Evolutionary conservation across 2,797 vertebrate genomes (phyloP).

Genomic region (Spinibarbus caldwelli): DNA sequence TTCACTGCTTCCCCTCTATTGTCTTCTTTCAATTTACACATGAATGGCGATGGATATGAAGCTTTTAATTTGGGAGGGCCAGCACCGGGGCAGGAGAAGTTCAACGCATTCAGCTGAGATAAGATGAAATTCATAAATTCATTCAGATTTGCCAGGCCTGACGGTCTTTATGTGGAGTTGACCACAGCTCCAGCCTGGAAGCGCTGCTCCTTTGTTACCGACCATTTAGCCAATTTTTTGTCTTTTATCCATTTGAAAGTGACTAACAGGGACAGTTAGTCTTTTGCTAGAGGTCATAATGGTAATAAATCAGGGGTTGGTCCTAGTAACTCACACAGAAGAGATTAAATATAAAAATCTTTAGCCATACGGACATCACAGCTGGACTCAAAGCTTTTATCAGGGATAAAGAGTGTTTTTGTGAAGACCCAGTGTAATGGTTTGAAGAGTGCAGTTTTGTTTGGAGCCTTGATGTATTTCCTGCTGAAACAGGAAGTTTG

Average conservation of each 20-base stretch:
- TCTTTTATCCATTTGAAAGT: no score
- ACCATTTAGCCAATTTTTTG: neutral
- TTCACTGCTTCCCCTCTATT: constrained; percentile 3
- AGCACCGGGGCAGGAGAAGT: neutral
- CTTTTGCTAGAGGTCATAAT: neutral
- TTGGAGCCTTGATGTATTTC: neutral
- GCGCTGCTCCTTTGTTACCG: neutral
- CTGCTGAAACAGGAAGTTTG: no score
- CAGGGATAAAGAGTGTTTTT: neutral
- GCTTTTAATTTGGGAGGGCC: constrained; percentile 14
- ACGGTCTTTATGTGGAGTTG: neutral
- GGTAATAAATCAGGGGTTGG: constrained; percentile 23
- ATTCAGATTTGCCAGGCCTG: neutral
- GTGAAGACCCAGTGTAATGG: neutral
- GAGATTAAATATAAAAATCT: neutral
- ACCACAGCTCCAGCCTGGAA: neutral
- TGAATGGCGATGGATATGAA: constrained; percentile 18
- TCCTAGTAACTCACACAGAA: neutral
- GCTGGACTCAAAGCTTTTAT: neutral
- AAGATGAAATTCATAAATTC: constrained; percentile 14
- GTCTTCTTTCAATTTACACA: constrained; percentile 33
- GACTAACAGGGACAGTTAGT: neutral
- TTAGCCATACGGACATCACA: neutral
- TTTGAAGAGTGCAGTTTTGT: neutral
- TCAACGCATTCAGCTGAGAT: neutral